Conservation (phyloP, 2,797 vertebrate genomes). For the Bradypus variegatus region DNA sequence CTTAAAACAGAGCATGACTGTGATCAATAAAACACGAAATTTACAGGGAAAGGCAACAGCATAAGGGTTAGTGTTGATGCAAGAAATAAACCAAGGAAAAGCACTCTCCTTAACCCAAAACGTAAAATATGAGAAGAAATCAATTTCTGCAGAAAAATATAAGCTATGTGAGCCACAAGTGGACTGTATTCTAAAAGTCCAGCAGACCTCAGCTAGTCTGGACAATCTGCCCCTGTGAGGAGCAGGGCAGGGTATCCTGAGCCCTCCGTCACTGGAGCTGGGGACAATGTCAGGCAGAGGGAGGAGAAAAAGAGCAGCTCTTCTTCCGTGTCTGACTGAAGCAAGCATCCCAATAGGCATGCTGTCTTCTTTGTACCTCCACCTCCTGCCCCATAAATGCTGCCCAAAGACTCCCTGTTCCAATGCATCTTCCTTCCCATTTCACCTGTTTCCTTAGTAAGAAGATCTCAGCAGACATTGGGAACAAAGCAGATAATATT, state of each 20-base stretch:
- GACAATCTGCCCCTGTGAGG: fast-evolving
- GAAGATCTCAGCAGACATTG: neutral
- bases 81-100: neutral
- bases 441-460: neutral
- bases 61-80: neutral
- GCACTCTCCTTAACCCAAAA: neutral
- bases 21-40: neutral
- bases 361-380: neutral
- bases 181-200: neutral
- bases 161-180: neutral
- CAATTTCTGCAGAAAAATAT: neutral
- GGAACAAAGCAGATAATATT: neutral
- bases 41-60: neutral
- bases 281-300: neutral
- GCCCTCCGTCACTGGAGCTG: neutral
- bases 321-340: neutral
- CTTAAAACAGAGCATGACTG: neutral
- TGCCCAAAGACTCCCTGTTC: neutral
- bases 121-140: neutral
- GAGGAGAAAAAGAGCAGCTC: neutral
- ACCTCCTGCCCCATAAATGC: neutral
- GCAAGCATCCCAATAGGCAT: neutral
- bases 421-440: neutral
- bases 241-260: neutral
- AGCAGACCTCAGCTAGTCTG: neutral